These are phyloP conservation scores for Ophiodon elongatus DNA, from an alignment of 2,113 vertebrate species.

Conservation along the genomic window DNA sequence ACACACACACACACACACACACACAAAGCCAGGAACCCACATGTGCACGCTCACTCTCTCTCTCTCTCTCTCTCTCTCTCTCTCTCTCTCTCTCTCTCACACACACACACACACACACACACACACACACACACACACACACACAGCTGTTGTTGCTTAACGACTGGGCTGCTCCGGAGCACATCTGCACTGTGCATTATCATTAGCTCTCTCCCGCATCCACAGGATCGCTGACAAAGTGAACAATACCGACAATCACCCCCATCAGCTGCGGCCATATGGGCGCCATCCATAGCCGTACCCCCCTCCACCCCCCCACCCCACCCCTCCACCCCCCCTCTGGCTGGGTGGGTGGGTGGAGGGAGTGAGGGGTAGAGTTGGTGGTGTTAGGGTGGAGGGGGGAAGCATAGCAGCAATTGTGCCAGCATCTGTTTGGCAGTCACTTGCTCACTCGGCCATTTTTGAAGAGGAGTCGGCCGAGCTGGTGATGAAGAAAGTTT, in stretches of 20 bases:
- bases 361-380: constrained; percentile 25
- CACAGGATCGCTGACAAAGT: constrained; percentile 87
- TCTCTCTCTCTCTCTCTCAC: constrained; percentile 32
- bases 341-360: constrained; percentile 47
- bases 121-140: constrained; percentile 61
- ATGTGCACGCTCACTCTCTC: constrained; percentile 22
- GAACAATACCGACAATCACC: constrained; percentile 88
- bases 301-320: background rate
- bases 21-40: constrained; percentile 29
- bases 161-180: constrained; percentile 79
- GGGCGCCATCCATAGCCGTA: constrained; percentile 83
- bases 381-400: constrained; percentile 7
- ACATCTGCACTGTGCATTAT: constrained; percentile 88
- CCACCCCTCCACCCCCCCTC: background rate
- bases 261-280: constrained; percentile 87
- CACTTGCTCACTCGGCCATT: constrained; percentile 68
- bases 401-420: constrained; percentile 73
- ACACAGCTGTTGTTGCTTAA: constrained; percentile 83
- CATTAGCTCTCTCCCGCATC: constrained; percentile 83
- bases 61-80: constrained; percentile 36
- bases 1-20: constrained; percentile 42
- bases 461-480: constrained; percentile 76
- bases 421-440: constrained; percentile 84
- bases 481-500: constrained; percentile 69
- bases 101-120: constrained; percentile 54